phyloP scores from a whole-genome alignment of 2,888 invertebrate genomes.

The Synergus japonicus region DNA sequence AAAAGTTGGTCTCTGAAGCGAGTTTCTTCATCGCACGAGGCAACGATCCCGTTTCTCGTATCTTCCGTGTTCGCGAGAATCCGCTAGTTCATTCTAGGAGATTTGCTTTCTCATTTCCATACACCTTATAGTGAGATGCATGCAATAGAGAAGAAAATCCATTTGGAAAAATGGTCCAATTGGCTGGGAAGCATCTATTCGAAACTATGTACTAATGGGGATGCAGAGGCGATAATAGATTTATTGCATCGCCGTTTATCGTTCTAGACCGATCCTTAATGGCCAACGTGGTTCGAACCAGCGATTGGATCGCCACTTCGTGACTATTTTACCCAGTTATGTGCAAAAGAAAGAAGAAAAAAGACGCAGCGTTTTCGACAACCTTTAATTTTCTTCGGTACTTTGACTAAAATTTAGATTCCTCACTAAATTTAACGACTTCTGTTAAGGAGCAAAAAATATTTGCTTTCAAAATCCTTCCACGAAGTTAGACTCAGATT shows the following conservation, averaged over 20 bases:
- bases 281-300: neutral
- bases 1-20: slow-evolving; percentile 1
- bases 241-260: neutral
- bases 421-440: neutral
- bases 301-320: neutral
- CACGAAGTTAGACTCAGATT: too few species aligned
- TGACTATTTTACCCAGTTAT: neutral
- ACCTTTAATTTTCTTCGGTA: neutral
- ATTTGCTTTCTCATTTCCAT: slow-evolving; percentile 24
- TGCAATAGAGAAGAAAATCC: neutral
- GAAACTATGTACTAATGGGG: neutral
- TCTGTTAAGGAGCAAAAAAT: neutral
- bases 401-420: neutral
- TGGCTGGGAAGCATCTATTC: neutral
- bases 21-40: slow-evolving; percentile 27
- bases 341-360: neutral
- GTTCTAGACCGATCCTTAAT: neutral
- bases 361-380: neutral
- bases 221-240: neutral
- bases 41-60: slow-evolving; percentile 34
- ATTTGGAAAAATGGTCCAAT: neutral
- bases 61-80: slow-evolving; percentile 35
- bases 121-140: neutral
- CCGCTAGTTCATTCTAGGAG: slow-evolving; percentile 22
- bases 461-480: neutral